Percentiles rank a stretch among this genome's conserved stretches.
Conservation (phyloP, 2,113 vertebrate genomes). For the Mormyrus lacerda region DNA sequence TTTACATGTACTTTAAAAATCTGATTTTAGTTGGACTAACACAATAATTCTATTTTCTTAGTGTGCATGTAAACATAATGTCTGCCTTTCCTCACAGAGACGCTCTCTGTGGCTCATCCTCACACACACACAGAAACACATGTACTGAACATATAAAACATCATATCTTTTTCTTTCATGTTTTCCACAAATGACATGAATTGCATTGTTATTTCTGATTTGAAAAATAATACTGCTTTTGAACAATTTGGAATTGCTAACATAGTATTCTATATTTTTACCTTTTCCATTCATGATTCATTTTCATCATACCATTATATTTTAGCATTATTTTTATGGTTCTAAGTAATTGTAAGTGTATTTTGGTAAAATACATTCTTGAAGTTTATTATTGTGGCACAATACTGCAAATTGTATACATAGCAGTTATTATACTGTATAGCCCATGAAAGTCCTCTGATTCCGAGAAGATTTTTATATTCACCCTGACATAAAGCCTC, state of each 20-base stretch:
- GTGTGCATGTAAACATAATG: not conserved
- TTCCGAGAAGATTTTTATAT: not conserved
- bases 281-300: not conserved
- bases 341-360: not conserved
- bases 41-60: too few relatives aligned
- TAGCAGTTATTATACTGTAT: not conserved
- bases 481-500: not conserved
- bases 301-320: not conserved
- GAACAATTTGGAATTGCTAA: not conserved
- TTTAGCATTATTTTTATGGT: not conserved
- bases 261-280: not conserved
- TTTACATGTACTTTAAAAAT: too few relatives aligned
- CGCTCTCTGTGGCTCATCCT: not conserved
- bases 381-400: not conserved
- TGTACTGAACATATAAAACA: not conserved
- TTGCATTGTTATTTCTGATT: not conserved
- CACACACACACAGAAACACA: not conserved
- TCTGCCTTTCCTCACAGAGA: not conserved
- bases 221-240: not conserved
- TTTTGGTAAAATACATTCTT: not conserved
- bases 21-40: too few relatives aligned
- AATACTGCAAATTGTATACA: not conserved
- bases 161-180: not conserved
- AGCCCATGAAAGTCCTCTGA: not conserved
- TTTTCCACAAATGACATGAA: not conserved